A percentile compares a stretch with the other conserved stretches of the same genome.
Evolutionary conservation across 2,113 vertebrate species (phyloP).

Genomic region (Chloropsis cyanopogon): DNA sequence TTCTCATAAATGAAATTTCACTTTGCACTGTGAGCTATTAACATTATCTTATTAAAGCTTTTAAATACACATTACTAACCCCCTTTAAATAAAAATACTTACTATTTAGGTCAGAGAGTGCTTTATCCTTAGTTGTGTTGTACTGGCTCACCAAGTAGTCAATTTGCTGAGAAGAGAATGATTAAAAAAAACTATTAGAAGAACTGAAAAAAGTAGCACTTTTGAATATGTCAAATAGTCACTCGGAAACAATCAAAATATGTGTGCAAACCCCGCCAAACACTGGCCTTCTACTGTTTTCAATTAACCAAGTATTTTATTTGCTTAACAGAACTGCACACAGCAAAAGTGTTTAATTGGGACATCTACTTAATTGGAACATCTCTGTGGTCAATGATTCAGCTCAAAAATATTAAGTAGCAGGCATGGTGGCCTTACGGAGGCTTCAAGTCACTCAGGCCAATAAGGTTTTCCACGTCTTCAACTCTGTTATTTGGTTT

Average conservation of each 20-base stretch:
- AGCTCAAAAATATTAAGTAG: not conserved
- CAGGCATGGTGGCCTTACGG: not conserved
- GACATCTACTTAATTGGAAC: not conserved
- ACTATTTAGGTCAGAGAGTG: constrained; percentile 89
- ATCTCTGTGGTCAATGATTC: not conserved
- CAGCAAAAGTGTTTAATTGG: not conserved
- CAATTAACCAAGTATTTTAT: not conserved
- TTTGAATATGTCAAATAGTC: not conserved
- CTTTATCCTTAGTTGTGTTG: constrained; percentile 82
- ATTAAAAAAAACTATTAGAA: not conserved
- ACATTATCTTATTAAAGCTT: not conserved
- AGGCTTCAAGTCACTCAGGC: not conserved
- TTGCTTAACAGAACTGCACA: not conserved
- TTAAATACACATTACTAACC: not conserved
- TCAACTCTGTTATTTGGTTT: not conserved
- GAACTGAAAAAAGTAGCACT: not conserved
- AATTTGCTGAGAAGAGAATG: constrained; percentile 84
- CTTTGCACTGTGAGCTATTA: not conserved
- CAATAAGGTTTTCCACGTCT: not conserved
- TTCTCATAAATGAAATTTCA: not conserved
- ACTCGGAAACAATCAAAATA: not conserved
- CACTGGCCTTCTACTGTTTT: not conserved
- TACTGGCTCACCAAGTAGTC: constrained; percentile 86
- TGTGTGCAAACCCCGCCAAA: not conserved
- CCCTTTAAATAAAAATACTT: constrained; percentile 69